These are phyloP conservation scores for Lasioglossum lativentre DNA, from an alignment of 2,888 invertebrate species.

Conservation along the genomic window DNA sequence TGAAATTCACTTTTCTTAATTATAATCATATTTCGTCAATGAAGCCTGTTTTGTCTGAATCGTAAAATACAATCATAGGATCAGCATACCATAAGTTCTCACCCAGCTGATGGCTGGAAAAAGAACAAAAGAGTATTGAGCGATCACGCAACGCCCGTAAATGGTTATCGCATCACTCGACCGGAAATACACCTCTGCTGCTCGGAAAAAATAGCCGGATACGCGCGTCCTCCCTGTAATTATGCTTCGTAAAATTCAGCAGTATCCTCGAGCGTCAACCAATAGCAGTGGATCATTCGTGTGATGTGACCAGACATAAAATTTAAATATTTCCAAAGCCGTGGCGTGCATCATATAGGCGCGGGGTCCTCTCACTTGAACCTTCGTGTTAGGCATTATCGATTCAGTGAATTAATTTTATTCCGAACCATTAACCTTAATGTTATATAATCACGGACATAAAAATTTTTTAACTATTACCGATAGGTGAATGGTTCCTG, in stretches of 20 bases:
- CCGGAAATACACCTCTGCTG: constrained; percentile 57
- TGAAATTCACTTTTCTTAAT: background rate
- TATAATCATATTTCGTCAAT: constrained; percentile 8
- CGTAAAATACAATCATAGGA: constrained; percentile 5
- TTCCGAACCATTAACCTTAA: background rate
- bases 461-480: no score
- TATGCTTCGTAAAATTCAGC: constrained; percentile 59
- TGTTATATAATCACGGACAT: background rate
- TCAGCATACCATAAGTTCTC: constrained; percentile 38
- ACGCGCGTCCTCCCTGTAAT: constrained; percentile 59
- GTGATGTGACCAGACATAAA: constrained; percentile 48
- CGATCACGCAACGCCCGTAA: constrained; percentile 74
- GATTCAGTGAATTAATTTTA: background rate
- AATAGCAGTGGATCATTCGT: constrained; percentile 30
- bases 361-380: background rate
- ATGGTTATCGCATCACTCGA: constrained; percentile 72
- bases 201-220: constrained; percentile 64
- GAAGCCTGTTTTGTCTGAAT: background rate
- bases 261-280: constrained; percentile 31
- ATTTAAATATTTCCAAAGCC: constrained; percentile 36
- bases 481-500: no score
- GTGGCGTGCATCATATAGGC: constrained; percentile 3
- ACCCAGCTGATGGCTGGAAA: constrained; percentile 57
- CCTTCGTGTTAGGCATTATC: constrained; percentile 10
- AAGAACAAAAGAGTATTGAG: constrained; percentile 41